A percentile compares a stretch with the other conserved stretches of the same genome.
Conservation (phyloP, 2,888 invertebrate genomes). For the Alloscopus bannaensis region DNA sequence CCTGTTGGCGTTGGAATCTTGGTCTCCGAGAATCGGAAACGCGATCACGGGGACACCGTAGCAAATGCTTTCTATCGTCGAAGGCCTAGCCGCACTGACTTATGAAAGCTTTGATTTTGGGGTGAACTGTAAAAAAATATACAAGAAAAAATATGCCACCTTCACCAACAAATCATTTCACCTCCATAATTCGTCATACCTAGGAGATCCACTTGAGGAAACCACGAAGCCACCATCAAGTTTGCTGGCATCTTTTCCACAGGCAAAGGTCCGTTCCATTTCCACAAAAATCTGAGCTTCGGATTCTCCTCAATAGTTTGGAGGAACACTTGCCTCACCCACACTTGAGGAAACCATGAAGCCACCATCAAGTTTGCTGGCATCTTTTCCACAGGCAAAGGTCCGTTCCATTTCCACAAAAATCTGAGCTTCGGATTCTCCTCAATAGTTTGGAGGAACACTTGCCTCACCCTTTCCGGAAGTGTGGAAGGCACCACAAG, state of each 20-base stretch:
- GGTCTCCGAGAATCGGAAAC: slow-evolving; percentile 27
- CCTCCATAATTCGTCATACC: too few relatives aligned
- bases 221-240: slow-evolving; percentile 69
- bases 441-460: slow-evolving; percentile 51
- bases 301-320: not conserved
- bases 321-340: slow-evolving; percentile 63
- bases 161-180: too few relatives aligned
- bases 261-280: slow-evolving; percentile 67
- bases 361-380: slow-evolving; percentile 69
- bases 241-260: slow-evolving; percentile 66
- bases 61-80: slow-evolving; percentile 64
- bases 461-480: slow-evolving; percentile 27
- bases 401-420: slow-evolving; percentile 72
- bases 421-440: slow-evolving; percentile 50
- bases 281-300: slow-evolving; percentile 69
- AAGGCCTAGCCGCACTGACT: slow-evolving; percentile 33
- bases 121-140: slow-evolving; percentile 14
- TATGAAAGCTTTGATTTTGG: slow-evolving; percentile 56
- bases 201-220: slow-evolving; percentile 73
- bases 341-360: slow-evolving; percentile 72
- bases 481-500: slow-evolving; percentile 6
- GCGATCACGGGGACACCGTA: slow-evolving; percentile 28
- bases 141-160: not conserved
- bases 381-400: slow-evolving; percentile 53
- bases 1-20: slow-evolving; percentile 64